Evolutionary conservation across 2,888 invertebrate species (phyloP).

Genomic region (Pyralis farinalis): DNA sequence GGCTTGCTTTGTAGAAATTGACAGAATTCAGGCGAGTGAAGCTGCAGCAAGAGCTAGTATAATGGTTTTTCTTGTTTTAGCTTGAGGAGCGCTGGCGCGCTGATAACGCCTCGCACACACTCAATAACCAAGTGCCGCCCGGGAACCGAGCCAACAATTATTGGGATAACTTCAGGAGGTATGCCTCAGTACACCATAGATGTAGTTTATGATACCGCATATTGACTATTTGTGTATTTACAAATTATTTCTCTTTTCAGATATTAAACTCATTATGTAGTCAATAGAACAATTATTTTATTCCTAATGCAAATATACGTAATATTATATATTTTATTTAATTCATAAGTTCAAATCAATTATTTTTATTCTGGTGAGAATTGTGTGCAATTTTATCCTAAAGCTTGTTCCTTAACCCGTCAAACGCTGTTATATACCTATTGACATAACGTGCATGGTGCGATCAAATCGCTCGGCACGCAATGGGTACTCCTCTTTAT

Average conservation of each 20-base stretch:
- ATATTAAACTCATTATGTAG: conserved; percentile 46
- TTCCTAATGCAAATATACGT: conserved; percentile 26
- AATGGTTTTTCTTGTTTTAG: no score
- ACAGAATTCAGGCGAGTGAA: no score
- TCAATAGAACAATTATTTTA: conserved; percentile 22
- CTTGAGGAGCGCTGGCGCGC: conserved; percentile 76
- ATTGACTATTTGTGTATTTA: conserved; percentile 17
- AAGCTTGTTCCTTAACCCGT: no score
- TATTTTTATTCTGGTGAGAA: conserved; percentile 25
- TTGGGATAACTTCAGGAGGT: conserved; percentile 97
- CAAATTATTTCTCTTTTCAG: conserved; percentile 59
- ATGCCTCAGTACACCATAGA: conserved; percentile 27
- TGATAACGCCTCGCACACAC: conserved; percentile 77
- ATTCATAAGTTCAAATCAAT: conserved; percentile 9
- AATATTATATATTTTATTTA: conserved; percentile 23
- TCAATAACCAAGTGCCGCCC: conserved; percentile 95
- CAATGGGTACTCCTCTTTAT: no score
- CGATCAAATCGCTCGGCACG: no score
- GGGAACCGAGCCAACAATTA: conserved; percentile 96
- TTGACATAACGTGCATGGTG: no score
- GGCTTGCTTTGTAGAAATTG: no score
- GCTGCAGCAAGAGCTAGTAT: no score
- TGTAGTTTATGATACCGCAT: conserved; percentile 1
- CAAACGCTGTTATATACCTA: no score
- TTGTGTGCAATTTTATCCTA: conserved; percentile 16